A percentile compares a stretch with the other conserved stretches of the same genome.
Conservation (phyloP, 2,888 invertebrate genomes). For the Suillia variegata region DNA sequence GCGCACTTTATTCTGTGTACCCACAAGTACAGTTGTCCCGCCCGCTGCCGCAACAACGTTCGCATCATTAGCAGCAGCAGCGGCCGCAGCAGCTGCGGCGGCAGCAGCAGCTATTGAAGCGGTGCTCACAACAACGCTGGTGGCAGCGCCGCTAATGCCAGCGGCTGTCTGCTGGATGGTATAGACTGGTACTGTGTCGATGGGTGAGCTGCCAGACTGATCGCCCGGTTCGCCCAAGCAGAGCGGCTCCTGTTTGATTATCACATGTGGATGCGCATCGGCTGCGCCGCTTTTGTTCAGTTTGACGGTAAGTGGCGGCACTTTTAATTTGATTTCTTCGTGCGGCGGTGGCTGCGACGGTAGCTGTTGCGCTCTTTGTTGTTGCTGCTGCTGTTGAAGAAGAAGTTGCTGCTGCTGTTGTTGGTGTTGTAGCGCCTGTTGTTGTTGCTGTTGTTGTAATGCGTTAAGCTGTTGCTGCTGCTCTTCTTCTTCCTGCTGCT, state of each 20-base stretch:
- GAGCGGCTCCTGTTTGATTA: conserved; percentile 55
- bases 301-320: conserved; percentile 57
- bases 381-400: conserved; percentile 38
- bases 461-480: not conserved
- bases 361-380: conserved; percentile 36
- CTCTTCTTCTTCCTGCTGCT: not conserved
- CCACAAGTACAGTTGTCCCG: conserved; percentile 24
- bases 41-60: conserved; percentile 22
- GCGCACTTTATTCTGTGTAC: conserved; percentile 48
- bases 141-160: conserved; percentile 33
- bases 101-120: conserved; percentile 15
- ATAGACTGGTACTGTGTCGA: conserved; percentile 50
- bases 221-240: conserved; percentile 43
- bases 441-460: conserved; percentile 42
- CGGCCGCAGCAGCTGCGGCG: conserved; percentile 17
- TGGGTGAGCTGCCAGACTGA: conserved; percentile 35
- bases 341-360: conserved; percentile 32
- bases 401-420: conserved; percentile 41
- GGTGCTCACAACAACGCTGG: conserved; percentile 41
- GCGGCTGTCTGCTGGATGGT: conserved; percentile 46
- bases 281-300: conserved; percentile 52
- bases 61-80: conserved; percentile 21
- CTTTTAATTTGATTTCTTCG: conserved; percentile 44
- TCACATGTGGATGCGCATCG: conserved; percentile 52
- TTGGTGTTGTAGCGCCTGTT: conserved; percentile 43